Evolutionary conservation across 2,888 invertebrate species (phyloP), one percentile per base, ranked within the genome.

Genomic region (Spisula solida): DNA sequence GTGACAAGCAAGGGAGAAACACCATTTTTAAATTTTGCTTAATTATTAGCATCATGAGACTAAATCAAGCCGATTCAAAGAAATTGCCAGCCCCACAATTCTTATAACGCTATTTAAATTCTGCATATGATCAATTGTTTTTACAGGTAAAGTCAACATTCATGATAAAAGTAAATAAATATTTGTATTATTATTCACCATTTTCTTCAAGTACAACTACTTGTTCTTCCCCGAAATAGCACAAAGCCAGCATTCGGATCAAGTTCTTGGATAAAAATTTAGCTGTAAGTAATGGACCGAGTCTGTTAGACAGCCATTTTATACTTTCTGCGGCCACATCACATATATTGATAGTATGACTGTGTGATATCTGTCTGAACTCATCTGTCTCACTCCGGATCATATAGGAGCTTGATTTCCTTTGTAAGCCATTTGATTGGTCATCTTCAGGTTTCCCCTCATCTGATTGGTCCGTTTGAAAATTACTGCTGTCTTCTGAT

Each of bases 221-320:
- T 88, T 96, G 96, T 82, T 96, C 95, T n/a, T 95, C 95, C 0
- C 96, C 98, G 34, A 98, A 98, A 96, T 99, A 99, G 96, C 99
- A 99, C 4, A 99, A 97, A 0, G 99, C 98, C 85, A 99, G 97
- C 98, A 99, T 99, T 95, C 99, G 98, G 18, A 99, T 97, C 92
- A 99, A 97, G 97, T 99, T 99, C 89, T 98, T 97, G 0, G 99
- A 98, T 48, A 99, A 97, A 97, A 98, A 98, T 93, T 98, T 98
- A 70, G 99, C 98, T 0, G 99, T 99, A 41, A 99, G 97, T 81
- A 99, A 98, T 0, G 99, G 99, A 0, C 99, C 99, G 29, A 99
- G 97, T 91, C 99, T 97, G 97, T 99, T 98, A 0, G 99, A 98
- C 88, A 99, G 96, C 99, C 99, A 99, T 90, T 98, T 98, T 31